Evolutionary conservation across 1,140 invertebrate genomes (phyloP), one percentile per base, ranked within the genome.

Genomic region (Drosophila kikkawai): DNA sequence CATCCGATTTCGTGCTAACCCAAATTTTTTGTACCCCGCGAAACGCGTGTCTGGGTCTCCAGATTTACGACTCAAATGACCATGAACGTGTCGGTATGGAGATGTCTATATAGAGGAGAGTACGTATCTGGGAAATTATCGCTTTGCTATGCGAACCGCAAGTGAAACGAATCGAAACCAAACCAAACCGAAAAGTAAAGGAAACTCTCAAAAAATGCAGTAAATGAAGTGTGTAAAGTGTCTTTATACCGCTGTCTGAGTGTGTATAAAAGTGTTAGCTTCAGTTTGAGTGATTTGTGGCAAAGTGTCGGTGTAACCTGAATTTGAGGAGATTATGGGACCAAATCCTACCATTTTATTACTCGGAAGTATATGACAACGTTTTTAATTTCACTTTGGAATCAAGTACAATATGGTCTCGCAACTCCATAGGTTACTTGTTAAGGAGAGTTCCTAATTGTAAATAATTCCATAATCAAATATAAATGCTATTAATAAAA

Each of bases 61-160:
- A 79, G 76, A 79, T 79, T 79, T 79, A 79, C 76, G 76, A 79
- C 76, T 79, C 76, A 73, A 79, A 79, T 79, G 76, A 79, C 76
- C 76, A 74, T 79, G 76, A 79, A 79, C 77, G 76, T 77, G 75
- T 78, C 60, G 76, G 77, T 79, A 79, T 79, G 76, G 55, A 79
- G 45, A 32, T 53, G 44, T 61, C 58, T 61, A 75, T 75, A 64
- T 77, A 53, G 64, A 61, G 57, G 36, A 15, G 36, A 37, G 48
- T 77, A 68, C 29, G 56, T 77, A 73, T 71, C 67, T 73, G 45
- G 29, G 42, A 60, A 61, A 78, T 61, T 78, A 78, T 78, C 64
- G 75, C 74, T 45, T 68, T 7, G 74, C 55, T 69, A 78, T 78
- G 75, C 75, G 34, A 76, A 61, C 74, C 34, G 39, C 53, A 77